phyloP scores from a whole-genome alignment of 1,140 invertebrate species.

The Zaprionus kolodkinae region DNA sequence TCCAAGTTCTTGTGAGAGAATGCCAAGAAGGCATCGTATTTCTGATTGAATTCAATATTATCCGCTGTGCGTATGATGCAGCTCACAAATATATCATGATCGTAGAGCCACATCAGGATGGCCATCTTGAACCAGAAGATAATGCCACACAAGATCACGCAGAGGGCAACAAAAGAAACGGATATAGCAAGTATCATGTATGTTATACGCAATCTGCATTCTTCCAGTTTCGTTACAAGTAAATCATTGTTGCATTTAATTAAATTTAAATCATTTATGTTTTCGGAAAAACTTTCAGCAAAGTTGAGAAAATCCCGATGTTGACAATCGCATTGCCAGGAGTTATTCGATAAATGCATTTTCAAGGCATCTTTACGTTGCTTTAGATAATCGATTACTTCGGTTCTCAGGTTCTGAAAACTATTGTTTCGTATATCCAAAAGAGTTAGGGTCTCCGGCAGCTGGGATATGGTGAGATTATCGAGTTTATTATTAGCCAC shows the following conservation, averaged over 20 bases:
- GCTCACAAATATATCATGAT: not conserved
- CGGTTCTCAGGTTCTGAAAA: not conserved
- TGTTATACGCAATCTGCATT: not conserved
- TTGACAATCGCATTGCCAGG: not conserved
- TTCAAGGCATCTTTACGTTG: not conserved
- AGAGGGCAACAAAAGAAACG: not conserved
- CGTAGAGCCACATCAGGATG: not conserved
- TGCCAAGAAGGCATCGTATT: conserved; percentile 10
- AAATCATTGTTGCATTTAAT: not conserved
- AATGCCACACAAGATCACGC: not conserved
- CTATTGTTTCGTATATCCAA: not conserved
- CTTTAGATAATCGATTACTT: not conserved
- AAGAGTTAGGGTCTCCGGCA: not conserved
- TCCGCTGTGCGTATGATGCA: not conserved
- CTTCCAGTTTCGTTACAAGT: not conserved
- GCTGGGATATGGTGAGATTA: not conserved
- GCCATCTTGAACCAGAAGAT: not conserved
- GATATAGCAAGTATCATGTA: not conserved
- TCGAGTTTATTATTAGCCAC: not conserved
- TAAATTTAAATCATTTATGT: not conserved
- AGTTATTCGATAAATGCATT: not conserved
- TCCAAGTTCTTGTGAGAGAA: conserved; percentile 19
- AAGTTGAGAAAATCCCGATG: not conserved
- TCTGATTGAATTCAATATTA: not conserved
- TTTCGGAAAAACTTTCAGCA: not conserved